Evolutionary conservation across 2,797 vertebrate genomes (phyloP).

Genomic region (Cynopterus sphinx): DNA sequence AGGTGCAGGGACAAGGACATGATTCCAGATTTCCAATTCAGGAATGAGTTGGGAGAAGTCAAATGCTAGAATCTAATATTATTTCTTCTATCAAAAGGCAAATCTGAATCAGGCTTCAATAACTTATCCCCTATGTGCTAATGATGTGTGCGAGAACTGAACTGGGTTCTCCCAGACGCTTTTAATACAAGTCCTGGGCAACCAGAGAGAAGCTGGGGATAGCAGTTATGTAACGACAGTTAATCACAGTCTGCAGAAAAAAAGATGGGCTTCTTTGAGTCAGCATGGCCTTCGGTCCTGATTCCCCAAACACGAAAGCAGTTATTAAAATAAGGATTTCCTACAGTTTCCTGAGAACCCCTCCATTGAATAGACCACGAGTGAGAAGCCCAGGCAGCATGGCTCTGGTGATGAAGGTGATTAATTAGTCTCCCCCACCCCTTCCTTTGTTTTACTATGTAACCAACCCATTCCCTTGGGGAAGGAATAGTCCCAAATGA

Average conservation of each 20-base stretch:
- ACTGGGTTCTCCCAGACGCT: background rate
- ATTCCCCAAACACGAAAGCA: background rate
- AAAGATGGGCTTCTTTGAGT: background rate
- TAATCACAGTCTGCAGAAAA: slow-evolving; percentile 26
- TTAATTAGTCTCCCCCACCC: background rate
- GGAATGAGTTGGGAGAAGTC: background rate
- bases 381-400: background rate
- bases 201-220: background rate
- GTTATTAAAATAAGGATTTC: slow-evolving; percentile 9
- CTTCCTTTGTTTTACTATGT: slow-evolving; percentile 62
- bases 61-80: background rate
- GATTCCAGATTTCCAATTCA: background rate
- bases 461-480: background rate
- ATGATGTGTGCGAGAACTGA: background rate
- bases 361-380: background rate
- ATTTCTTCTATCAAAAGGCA: background rate
- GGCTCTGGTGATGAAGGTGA: background rate
- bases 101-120: background rate
- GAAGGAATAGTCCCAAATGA: background rate
- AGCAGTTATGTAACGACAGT: slow-evolving; percentile 71
- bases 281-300: background rate
- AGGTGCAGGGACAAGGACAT: background rate
- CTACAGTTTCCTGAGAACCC: background rate
- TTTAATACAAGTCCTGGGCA: background rate
- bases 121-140: background rate